Evolutionary conservation across 53 echinoderm and acorn worm genomes (phyloP).

Genomic region (Stichopus horrens): DNA sequence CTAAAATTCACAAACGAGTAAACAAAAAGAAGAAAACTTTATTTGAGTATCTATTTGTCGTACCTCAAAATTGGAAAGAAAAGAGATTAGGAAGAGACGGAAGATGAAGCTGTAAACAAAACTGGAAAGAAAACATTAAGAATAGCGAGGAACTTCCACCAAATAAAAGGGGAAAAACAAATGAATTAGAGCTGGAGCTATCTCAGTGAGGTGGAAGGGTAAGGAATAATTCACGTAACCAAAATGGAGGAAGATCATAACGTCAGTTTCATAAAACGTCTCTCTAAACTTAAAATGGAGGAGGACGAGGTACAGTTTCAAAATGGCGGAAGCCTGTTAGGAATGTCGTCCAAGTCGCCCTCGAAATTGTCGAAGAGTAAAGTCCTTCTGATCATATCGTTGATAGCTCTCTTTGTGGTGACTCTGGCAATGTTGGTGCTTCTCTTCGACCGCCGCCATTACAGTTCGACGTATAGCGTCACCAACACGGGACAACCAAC

Average conservation of each 20-base stretch:
- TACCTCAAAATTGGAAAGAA: no score
- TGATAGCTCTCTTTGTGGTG: conserved; percentile 34
- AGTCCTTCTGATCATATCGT: conserved; percentile 10
- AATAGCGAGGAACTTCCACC: no score
- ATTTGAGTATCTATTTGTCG: no score
- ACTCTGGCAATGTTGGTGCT: conserved; percentile 31
- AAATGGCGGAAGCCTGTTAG: conserved; percentile 46
- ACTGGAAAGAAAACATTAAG: no score
- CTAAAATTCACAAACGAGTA: no score
- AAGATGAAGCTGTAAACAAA: no score
- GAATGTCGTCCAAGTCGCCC: conserved; percentile 5
- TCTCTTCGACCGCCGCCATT: conserved; percentile 25
- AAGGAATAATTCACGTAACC: background rate
- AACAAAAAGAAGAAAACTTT: no score
- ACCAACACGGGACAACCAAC: background rate
- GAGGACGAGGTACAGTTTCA: conserved; percentile 62
- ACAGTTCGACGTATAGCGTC: background rate
- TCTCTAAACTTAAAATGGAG: conserved; percentile 48
- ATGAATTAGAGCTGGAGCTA: no score
- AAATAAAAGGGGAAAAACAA: no score
- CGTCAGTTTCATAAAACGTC: conserved; percentile 62
- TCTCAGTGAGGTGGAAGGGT: no score
- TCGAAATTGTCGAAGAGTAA: conserved; percentile 31
- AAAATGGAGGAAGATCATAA: conserved; percentile 54
- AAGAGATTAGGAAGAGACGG: no score